Evolutionary conservation across 1,140 invertebrate species (phyloP).

Genomic region (Neodiprion fabricii): DNA sequence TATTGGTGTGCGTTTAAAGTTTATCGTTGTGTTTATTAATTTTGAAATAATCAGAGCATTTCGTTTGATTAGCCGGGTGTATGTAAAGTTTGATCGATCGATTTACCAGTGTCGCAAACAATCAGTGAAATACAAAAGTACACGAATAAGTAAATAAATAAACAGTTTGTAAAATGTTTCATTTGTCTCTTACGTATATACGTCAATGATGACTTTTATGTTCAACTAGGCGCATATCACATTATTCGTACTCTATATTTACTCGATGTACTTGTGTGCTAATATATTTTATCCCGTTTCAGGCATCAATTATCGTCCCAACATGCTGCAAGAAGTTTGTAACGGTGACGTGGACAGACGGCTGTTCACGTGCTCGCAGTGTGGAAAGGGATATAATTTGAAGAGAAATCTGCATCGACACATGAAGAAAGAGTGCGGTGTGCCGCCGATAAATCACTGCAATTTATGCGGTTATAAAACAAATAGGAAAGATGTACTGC

Average conservation of each 20-base stretch:
- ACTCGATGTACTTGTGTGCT: no score
- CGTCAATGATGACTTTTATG: no score
- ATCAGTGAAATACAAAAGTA: no score
- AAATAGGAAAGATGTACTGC: constrained; percentile 60
- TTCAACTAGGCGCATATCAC: neutral
- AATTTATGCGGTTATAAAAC: constrained; percentile 60
- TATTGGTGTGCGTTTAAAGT: no score
- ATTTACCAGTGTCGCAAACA: no score
- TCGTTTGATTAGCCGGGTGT: no score
- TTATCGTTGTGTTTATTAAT: no score
- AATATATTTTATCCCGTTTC: constrained; percentile 12
- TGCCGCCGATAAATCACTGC: constrained; percentile 62
- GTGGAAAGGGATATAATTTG: constrained; percentile 58
- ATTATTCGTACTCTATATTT: neutral
- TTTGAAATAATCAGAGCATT: no score
- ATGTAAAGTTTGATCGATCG: no score
- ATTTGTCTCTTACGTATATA: no score
- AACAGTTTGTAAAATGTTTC: no score
- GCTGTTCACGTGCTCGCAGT: constrained; percentile 50
- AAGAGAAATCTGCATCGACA: constrained; percentile 60
- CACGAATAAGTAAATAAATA: no score
- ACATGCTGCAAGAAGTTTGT: neutral
- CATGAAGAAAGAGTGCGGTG: constrained; percentile 60
- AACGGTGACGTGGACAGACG: neutral
- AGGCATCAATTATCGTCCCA: constrained; percentile 1